phyloP scores from a whole-genome alignment of 1,140 invertebrate genomes.

The Tenebrio molitor region DNA sequence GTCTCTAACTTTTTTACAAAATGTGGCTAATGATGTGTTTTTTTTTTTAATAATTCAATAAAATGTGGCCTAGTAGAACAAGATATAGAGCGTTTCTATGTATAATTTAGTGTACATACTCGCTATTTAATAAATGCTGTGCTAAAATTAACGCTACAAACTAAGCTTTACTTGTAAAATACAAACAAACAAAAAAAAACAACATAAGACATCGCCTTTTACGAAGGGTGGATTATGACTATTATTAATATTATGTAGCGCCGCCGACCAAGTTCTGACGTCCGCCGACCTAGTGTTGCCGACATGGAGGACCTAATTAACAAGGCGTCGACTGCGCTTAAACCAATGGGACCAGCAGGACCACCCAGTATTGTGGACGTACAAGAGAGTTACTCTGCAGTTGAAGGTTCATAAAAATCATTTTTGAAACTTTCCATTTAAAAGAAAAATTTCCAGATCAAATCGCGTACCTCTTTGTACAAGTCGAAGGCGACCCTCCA shows the following conservation, averaged over 20 bases:
- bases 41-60: constrained; percentile 40
- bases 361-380: constrained; percentile 90
- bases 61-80: constrained; percentile 25
- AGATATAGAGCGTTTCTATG: constrained; percentile 37
- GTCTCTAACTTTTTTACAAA: constrained; percentile 31
- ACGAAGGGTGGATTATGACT: constrained; percentile 1
- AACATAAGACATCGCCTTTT: too few species aligned
- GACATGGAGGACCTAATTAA: constrained; percentile 92
- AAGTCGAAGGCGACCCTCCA: constrained; percentile 92
- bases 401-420: constrained; percentile 79
- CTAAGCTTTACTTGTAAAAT: constrained; percentile 29
- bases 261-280: constrained; percentile 87
- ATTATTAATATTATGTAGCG: constrained; percentile 70
- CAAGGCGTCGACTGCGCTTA: constrained; percentile 90
- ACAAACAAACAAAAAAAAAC: background rate
- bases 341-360: constrained; percentile 81
- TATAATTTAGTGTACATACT: constrained; percentile 56
- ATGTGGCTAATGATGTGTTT: constrained; percentile 22
- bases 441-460: constrained; percentile 74
- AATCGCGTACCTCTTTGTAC: constrained; percentile 89
- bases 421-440: constrained; percentile 16
- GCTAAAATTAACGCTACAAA: constrained; percentile 43
- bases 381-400: constrained; percentile 90
- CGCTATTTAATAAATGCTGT: constrained; percentile 39
- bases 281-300: constrained; percentile 87